Evolutionary conservation across 2,797 vertebrate genomes (phyloP).

Genomic region (Pseudomugil tenellus): DNA sequence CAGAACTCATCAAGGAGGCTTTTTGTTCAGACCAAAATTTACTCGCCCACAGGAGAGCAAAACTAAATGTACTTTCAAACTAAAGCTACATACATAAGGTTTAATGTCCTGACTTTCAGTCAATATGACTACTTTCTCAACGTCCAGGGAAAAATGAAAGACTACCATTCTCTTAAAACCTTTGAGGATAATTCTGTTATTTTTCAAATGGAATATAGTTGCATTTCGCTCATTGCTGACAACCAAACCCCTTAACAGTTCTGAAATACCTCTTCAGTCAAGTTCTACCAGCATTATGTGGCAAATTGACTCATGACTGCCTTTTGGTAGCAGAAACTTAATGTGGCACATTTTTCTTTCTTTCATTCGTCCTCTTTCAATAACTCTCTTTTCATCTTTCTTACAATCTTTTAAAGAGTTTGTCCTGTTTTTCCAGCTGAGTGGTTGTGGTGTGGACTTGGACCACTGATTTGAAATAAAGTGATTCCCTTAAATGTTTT

Average conservation of each 20-base stretch:
- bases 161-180: conserved; percentile 33
- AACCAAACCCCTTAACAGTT: conserved; percentile 64
- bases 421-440: conserved; percentile 76
- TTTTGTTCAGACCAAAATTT: not conserved
- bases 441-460: conserved; percentile 72
- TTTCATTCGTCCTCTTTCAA: conserved; percentile 49
- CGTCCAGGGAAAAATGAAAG: conserved; percentile 41
- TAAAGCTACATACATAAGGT: conserved; percentile 10
- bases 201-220: conserved; percentile 73
- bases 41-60: not conserved
- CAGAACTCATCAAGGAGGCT: not conserved
- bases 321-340: conserved; percentile 78
- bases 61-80: not conserved
- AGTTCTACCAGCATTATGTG: conserved; percentile 79
- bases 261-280: conserved; percentile 74
- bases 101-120: conserved; percentile 23
- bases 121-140: conserved; percentile 32
- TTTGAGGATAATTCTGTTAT: conserved; percentile 63
- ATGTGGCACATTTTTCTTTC: conserved; percentile 82
- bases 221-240: conserved; percentile 71
- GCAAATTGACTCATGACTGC: conserved; percentile 84
- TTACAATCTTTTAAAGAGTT: conserved; percentile 60
- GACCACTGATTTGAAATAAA: conserved; percentile 80
- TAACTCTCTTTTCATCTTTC: conserved; percentile 50
- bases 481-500: conserved; percentile 86